A percentile compares a stretch with the other conserved stretches of the same genome.
Conservation (phyloP, 2,888 invertebrate species). For the Micoletzkya japonica region DNA sequence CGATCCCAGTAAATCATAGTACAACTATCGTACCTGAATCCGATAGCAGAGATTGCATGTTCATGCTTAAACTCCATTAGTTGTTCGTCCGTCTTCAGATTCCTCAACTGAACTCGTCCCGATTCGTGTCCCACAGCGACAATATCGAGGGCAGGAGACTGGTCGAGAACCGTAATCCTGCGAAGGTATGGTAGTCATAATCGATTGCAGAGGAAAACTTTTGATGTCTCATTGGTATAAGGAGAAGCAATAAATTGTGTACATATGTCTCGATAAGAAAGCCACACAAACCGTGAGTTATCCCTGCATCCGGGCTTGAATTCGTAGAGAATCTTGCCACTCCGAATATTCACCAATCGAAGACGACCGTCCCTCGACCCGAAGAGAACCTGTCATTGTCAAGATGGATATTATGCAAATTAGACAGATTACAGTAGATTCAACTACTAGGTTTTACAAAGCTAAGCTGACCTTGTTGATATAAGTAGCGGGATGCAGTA, state of each 20-base stretch:
- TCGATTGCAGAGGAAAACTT: no score
- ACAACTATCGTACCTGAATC: slow-evolving; percentile 50
- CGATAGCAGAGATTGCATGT: slow-evolving; percentile 69
- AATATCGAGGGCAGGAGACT: slow-evolving; percentile 89
- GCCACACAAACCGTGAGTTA: slow-evolving; percentile 2
- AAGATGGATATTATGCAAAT: background rate
- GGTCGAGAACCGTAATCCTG: slow-evolving; percentile 77
- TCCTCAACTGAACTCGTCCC: slow-evolving; percentile 83
- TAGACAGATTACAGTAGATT: background rate
- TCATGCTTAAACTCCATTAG: slow-evolving; percentile 79
- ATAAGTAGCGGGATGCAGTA: slow-evolving; percentile 92
- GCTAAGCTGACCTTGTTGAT: slow-evolving; percentile 78
- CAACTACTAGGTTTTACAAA: background rate
- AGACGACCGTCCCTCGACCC: slow-evolving; percentile 51
- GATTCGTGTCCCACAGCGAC: slow-evolving; percentile 82
- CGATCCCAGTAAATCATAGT: background rate
- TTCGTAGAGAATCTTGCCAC: slow-evolving; percentile 67
- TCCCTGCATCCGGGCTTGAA: slow-evolving; percentile 67
- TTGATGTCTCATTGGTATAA: background rate
- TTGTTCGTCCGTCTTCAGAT: slow-evolving; percentile 81
- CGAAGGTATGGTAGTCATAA: no score
- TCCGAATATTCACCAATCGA: slow-evolving; percentile 53
- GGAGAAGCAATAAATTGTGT: background rate
- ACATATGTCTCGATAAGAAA: background rate
- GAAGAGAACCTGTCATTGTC: slow-evolving; percentile 42